A percentile compares a stretch with the other conserved stretches of the same genome.
These are phyloP conservation scores for Nothocercus nigrocapillus DNA, from an alignment of 2,113 vertebrate genomes.

Conservation along the genomic window DNA sequence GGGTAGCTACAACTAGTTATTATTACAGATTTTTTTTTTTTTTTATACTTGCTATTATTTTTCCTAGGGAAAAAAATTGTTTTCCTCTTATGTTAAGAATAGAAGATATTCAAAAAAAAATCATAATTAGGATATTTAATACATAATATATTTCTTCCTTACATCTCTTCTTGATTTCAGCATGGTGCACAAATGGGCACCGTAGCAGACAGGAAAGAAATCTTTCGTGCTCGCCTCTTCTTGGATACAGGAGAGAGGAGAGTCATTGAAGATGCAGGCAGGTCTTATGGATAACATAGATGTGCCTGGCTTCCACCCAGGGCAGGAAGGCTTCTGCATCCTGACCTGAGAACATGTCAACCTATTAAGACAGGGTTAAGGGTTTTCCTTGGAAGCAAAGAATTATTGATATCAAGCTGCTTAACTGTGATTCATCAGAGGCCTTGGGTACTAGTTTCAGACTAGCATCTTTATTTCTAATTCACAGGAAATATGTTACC, in stretches of 20 bases:
- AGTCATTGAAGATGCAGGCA: background rate
- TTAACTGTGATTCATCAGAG: background rate
- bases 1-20: background rate
- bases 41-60: background rate
- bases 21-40: background rate
- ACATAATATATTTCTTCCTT: background rate
- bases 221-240: constrained; percentile 26
- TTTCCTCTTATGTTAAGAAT: background rate
- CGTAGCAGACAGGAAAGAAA: constrained; percentile 23
- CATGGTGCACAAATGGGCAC: constrained; percentile 19
- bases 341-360: background rate
- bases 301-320: background rate
- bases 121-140: background rate
- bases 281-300: background rate
- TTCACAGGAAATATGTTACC: background rate
- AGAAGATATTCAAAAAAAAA: background rate
- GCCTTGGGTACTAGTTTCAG: background rate
- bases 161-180: constrained; percentile 23
- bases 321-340: background rate
- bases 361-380: background rate
- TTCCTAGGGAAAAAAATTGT: background rate
- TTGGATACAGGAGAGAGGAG: background rate
- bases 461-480: background rate
- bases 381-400: background rate
- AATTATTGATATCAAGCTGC: background rate